Evolutionary conservation across 2,113 vertebrate species (phyloP).

Genomic region (Choloepus hoffmanni): DNA sequence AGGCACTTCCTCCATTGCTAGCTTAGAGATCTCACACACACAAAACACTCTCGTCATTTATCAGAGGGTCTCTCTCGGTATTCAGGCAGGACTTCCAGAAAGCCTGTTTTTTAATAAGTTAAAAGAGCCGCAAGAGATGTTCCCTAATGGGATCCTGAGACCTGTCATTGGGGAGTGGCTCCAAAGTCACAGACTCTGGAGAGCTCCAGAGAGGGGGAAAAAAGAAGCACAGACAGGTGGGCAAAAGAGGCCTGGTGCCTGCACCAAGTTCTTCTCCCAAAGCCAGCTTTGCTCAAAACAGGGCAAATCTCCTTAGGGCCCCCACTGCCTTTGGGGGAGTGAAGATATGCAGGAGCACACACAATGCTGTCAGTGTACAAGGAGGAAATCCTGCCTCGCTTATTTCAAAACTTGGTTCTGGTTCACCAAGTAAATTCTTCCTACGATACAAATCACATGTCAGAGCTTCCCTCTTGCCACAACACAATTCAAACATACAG

Average conservation of each 20-base stretch:
- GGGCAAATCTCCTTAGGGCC: background rate
- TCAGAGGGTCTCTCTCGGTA: background rate
- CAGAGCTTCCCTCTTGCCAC: background rate
- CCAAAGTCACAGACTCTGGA: slow-evolving; percentile 7
- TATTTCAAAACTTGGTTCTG: slow-evolving; percentile 43
- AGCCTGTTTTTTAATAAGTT: slow-evolving; percentile 54
- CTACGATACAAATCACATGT: background rate
- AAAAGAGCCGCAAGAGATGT: slow-evolving; percentile 41
- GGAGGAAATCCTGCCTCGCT: background rate
- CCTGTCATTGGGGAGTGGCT: background rate
- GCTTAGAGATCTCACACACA: background rate
- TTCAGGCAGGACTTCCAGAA: slow-evolving; percentile 45
- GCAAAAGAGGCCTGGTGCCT: slow-evolving; percentile 44
- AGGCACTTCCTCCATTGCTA: background rate
- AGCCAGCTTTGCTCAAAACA: rapidly evolving
- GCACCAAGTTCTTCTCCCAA: slow-evolving; percentile 52
- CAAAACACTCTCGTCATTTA: background rate
- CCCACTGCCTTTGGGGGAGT: background rate
- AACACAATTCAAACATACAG: background rate
- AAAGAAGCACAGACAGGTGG: background rate
- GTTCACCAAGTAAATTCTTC: background rate
- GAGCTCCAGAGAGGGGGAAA: slow-evolving; percentile 4
- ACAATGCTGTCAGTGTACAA: rapidly evolving
- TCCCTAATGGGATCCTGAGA: background rate
- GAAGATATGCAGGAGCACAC: background rate